Conservation (phyloP, 2,113 vertebrate species). For the Nanger granti region DNA sequence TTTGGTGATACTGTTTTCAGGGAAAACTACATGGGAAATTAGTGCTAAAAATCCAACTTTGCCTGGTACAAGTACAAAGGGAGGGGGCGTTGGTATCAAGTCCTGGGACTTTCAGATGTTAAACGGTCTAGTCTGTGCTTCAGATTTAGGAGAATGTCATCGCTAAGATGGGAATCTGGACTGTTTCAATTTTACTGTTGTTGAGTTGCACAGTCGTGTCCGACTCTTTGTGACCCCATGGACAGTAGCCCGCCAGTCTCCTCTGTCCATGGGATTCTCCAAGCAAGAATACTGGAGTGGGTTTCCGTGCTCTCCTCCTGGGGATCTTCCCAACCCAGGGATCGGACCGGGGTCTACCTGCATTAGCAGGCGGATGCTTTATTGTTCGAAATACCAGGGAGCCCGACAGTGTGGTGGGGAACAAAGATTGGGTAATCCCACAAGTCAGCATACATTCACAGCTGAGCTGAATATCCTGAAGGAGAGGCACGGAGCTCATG, state of each 20-base stretch:
- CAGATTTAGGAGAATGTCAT: not conserved
- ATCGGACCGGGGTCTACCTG: fast-evolving
- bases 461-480: fast-evolving
- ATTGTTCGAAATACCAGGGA: not conserved
- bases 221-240: not conserved
- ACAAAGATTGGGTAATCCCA: fast-evolving
- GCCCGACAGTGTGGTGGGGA: fast-evolving
- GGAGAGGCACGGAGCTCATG: no score
- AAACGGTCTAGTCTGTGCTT: fast-evolving
- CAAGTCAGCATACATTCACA: fast-evolving
- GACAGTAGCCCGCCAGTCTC: not conserved
- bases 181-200: not conserved
- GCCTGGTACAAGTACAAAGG: fast-evolving
- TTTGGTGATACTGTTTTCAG: not conserved
- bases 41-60: fast-evolving
- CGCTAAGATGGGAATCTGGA: not conserved
- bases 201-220: not conserved
- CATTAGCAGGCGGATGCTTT: not conserved
- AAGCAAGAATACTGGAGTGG: not conserved
- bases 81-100: fast-evolving
- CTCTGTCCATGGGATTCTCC: not conserved
- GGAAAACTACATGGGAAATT: not conserved
- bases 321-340: not conserved
- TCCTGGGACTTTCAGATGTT: fast-evolving
- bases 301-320: not conserved